Evolutionary conservation across 2,113 vertebrate species (phyloP).

Genomic region (Misgurnus anguillicaudatus): DNA sequence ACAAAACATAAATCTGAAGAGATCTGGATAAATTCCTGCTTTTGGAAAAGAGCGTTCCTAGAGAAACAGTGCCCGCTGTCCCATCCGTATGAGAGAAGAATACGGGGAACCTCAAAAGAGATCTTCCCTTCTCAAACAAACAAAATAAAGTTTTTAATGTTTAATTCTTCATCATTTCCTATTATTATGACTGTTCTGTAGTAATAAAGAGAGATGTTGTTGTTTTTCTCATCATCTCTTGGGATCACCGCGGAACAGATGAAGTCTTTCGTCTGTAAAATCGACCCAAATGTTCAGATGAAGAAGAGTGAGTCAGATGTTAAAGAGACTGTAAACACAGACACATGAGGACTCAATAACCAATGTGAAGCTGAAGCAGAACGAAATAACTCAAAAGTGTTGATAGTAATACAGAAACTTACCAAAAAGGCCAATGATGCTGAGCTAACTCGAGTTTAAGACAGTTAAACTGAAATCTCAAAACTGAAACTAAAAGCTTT

Average conservation of each 20-base stretch:
- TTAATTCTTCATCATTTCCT: too few species aligned
- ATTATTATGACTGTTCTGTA: too few species aligned
- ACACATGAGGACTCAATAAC: too few species aligned
- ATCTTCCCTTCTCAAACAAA: not conserved
- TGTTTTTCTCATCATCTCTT: constrained; percentile 1
- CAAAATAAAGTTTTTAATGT: not conserved
- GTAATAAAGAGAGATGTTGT: not conserved
- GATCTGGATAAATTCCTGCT: constrained; percentile 70
- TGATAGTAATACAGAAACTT: too few species aligned
- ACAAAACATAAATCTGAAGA: constrained; percentile 76
- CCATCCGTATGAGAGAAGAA: not conserved
- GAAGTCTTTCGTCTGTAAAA: constrained; percentile 8
- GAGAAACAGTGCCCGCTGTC: constrained; percentile 58
- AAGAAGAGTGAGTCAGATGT: not conserved
- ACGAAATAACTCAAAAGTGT: too few species aligned
- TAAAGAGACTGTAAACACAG: not conserved
- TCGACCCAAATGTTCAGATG: constrained; percentile 22
- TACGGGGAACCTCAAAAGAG: constrained; percentile 28
- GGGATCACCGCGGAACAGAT: constrained; percentile 10
- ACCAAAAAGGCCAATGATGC: too few species aligned
- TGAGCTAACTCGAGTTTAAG: too few species aligned
- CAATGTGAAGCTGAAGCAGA: too few species aligned
- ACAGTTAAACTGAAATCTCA: too few species aligned
- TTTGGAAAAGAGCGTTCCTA: constrained; percentile 65
- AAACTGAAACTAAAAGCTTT: too few species aligned